Base-by-base conservation (phyloP, 2,888 invertebrate species). In the Stenichneumon culpator region DNA sequence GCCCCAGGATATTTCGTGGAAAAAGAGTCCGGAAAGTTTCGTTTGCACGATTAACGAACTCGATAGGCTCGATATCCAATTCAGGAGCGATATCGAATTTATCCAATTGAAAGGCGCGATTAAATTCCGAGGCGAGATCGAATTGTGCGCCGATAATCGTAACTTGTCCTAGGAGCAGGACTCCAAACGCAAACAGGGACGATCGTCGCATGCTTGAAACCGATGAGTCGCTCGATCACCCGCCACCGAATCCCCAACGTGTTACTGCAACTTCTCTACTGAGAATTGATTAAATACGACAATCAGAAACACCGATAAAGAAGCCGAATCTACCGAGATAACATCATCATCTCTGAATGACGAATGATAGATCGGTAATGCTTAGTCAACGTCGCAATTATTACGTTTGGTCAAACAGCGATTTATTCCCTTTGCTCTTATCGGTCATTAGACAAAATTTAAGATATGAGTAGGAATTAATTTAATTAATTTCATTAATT, bases 201-300 rank as follows among this genome's bases (percentile, higher is more conserved):
- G 19, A 5, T 36, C 50, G 28, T n/a, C 72, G 32, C 28, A 36
- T 54, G 9, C 22, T 39, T 11, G 57, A 57, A 52, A 73, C 60
- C 60, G 60, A 16, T 16, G 32, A 32, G 60, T 7, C 67, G 57
- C 57, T 57, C 67, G 57, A 47, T 57, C 57, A 68, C 36, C 54
- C 57, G 36, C 69, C 44, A 52, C 69, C 47, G 79, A 79, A 69
- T 63, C n/a, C 11, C 14, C 44, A 52, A 63, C 22, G 52, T 25
- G 22, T 6, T 50, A 84, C 80, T 77, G 72, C 50, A 54, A 36
- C n/a, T 25, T 22, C 28, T 47, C 69, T 28, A 65, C 47, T 44
- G 14, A 73, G 14, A 50, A 52, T 72, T 67, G 72, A 77, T 77
- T 84, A 80, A 80, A 80, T 84, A 84, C 57, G 72, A 75, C 65